Conservation (phyloP, 2,888 invertebrate species). For the Drosophila formosana region DNA sequence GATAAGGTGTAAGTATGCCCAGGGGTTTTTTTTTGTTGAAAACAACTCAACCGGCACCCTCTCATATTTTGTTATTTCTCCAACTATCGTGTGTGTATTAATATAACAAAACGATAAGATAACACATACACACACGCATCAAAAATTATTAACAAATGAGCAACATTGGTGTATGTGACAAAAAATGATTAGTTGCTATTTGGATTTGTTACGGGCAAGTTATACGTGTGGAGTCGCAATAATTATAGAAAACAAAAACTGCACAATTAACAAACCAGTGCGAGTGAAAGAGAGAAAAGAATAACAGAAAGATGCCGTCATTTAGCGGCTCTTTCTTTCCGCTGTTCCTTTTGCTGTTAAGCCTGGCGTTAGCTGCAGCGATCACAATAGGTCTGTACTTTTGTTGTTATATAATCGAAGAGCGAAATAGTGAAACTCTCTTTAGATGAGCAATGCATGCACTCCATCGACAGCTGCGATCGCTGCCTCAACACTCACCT, state of each 20-base stretch:
- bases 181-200: conserved; percentile 66
- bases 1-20: conserved; percentile 4
- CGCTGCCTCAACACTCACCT: conserved; percentile 66
- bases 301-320: conserved; percentile 47
- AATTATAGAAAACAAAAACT: conserved; percentile 25
- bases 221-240: conserved; percentile 23
- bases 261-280: conserved; percentile 15
- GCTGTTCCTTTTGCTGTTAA: conserved; percentile 17
- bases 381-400: conserved; percentile 55
- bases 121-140: conserved; percentile 29
- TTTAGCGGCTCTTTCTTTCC: conserved; percentile 24
- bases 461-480: conserved; percentile 79
- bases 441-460: conserved; percentile 77
- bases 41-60: background rate
- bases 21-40: conserved; percentile 7
- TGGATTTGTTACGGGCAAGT: conserved; percentile 57
- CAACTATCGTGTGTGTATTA: conserved; percentile 33
- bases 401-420: conserved; percentile 42
- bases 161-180: conserved; percentile 31
- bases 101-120: conserved; percentile 62
- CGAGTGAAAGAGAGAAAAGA: conserved; percentile 2
- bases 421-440: background rate
- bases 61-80: conserved; percentile 12
- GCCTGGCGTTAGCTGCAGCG: conserved; percentile 15
- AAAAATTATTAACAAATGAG: conserved; percentile 52